Conservation (phyloP, 2,797 vertebrate genomes). For the Eulemur coronatus region DNA sequence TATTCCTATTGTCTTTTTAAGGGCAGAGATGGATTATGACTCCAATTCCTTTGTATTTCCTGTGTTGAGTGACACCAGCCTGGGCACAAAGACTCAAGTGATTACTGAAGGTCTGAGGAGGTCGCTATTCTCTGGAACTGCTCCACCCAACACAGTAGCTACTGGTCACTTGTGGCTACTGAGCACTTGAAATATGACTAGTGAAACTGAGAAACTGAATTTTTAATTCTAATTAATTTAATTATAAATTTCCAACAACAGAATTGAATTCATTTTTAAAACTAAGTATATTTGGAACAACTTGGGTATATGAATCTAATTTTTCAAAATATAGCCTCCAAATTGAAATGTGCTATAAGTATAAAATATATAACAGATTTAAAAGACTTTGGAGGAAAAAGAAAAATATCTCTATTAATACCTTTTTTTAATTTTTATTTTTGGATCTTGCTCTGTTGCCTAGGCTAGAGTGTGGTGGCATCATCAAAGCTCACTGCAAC, state of each 20-base stretch:
- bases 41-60: neutral
- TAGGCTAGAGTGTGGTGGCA: no score
- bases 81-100: neutral
- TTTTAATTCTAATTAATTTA: constrained; percentile 3
- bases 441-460: no score
- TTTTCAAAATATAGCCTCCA: neutral
- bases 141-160: neutral
- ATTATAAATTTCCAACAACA: neutral
- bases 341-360: neutral
- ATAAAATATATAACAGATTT: neutral
- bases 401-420: neutral
- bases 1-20: neutral
- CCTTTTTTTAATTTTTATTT: neutral
- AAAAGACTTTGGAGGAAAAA: neutral
- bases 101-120: neutral
- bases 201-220: neutral
- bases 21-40: neutral
- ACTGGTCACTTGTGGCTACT: neutral
- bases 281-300: neutral
- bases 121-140: neutral
- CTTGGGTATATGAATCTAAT: neutral
- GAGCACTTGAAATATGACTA: neutral
- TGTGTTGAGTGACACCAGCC: neutral
- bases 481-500: no score
- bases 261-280: neutral